These are phyloP conservation scores for Ophioderma brevispina DNA, from an alignment of 35 echinoderm and acorn worm genomes.

Conservation along the genomic window DNA sequence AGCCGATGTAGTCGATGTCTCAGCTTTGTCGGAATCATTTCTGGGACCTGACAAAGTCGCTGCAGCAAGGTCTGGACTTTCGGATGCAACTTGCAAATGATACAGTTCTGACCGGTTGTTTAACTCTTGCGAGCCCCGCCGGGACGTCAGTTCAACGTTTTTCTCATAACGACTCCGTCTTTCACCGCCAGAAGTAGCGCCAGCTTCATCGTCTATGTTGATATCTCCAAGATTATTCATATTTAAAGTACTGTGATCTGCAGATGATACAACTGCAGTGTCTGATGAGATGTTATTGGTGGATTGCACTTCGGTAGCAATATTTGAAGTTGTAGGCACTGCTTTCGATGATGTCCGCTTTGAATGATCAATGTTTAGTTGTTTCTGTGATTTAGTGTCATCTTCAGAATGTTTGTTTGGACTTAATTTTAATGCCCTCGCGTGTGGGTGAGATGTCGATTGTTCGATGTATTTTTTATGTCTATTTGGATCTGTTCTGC, in stretches of 20 bases:
- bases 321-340: background rate
- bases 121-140: too few relatives aligned
- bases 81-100: too few relatives aligned
- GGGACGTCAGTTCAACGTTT: too few relatives aligned
- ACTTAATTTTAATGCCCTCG: too few relatives aligned
- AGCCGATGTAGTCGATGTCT: background rate
- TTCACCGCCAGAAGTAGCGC: background rate
- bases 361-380: background rate
- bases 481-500: background rate
- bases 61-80: background rate
- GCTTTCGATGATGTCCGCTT: background rate
- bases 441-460: too few relatives aligned
- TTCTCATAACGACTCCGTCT: too few relatives aligned
- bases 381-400: background rate
- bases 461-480: background rate
- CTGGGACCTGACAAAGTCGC: background rate
- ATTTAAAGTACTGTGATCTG: background rate
- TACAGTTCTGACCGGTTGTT: too few relatives aligned
- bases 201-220: background rate
- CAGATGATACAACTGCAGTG: background rate
- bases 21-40: too few relatives aligned
- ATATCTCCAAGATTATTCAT: background rate
- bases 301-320: background rate
- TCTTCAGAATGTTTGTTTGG: too few relatives aligned
- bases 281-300: background rate